These are phyloP conservation scores for Enteromius trimaculatus DNA, from an alignment of 2,797 vertebrate genomes.

Conservation along the genomic window DNA sequence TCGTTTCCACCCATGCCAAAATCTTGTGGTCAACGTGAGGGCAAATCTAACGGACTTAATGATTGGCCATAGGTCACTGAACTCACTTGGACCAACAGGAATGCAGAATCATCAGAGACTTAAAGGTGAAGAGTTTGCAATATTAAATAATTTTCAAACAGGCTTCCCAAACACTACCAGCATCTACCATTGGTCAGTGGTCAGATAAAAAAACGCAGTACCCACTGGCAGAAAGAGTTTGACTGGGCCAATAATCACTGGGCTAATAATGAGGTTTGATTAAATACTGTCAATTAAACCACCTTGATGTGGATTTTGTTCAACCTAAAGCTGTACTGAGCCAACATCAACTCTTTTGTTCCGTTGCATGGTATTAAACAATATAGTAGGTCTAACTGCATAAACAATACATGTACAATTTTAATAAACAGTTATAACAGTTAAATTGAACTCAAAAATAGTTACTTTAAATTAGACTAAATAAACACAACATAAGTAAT, in stretches of 20 bases:
- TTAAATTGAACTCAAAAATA: not conserved
- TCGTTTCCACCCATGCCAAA: not conserved
- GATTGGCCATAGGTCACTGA: constrained; percentile 16
- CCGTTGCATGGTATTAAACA: not conserved
- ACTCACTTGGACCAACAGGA: constrained; percentile 28
- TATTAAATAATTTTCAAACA: not conserved
- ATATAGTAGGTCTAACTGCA: not conserved
- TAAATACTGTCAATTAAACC: not conserved
- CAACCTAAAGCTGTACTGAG: not conserved
- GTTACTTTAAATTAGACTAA: not conserved
- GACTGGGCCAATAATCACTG: constrained; percentile 51
- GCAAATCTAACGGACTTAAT: constrained; percentile 47
- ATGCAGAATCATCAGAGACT: not conserved
- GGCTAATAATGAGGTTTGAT: not conserved
- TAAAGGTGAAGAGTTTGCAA: not conserved
- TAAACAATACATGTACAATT: not conserved
- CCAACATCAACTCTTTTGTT: not conserved
- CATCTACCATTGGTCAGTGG: not conserved
- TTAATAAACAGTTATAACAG: not conserved
- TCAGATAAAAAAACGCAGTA: constrained; percentile 75
- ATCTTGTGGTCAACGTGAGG: constrained; percentile 26
- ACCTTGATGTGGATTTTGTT: not conserved
- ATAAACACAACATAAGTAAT: not conserved
- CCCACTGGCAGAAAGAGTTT: constrained; percentile 65
- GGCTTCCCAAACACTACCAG: not conserved